Evolutionary conservation across 92 coral and sea anemone species (phyloP).

Genomic region (Heteractis magnifica): DNA sequence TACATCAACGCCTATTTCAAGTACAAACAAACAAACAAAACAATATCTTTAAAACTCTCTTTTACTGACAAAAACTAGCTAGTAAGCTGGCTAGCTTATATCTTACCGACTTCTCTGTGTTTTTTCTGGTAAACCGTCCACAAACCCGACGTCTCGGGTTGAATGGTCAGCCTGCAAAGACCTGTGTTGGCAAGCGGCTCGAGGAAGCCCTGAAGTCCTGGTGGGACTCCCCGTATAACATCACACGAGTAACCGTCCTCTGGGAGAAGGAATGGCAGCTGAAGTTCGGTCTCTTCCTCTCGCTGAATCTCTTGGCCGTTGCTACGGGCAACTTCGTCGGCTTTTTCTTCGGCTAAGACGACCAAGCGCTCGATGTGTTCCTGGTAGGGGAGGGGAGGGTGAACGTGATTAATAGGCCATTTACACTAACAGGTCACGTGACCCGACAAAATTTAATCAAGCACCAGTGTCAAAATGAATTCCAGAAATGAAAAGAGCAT

Average conservation of each 20-base stretch:
- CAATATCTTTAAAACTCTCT: neutral
- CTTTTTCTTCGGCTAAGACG: constrained; percentile 89
- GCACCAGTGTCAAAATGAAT: no score
- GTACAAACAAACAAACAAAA: neutral
- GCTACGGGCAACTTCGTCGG: constrained; percentile 88
- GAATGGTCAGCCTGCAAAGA: constrained; percentile 80
- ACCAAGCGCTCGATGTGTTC: constrained; percentile 82
- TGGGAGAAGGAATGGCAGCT: constrained; percentile 90
- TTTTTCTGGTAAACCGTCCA: constrained; percentile 88
- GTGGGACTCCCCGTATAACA: constrained; percentile 93
- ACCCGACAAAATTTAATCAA: no score
- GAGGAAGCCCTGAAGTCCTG: constrained; percentile 87
- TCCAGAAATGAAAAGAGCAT: no score
- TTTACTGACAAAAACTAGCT: neutral
- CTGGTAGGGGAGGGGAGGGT: constrained; percentile 12
- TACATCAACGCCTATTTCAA: no score
- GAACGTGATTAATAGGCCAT: neutral
- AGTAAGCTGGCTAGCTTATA: neutral
- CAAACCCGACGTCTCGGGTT: constrained; percentile 79
- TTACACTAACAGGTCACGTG: no score
- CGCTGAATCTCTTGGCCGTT: constrained; percentile 90
- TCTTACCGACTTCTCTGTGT: constrained; percentile 53
- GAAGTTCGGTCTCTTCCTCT: constrained; percentile 92
- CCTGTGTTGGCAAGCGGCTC: constrained; percentile 90
- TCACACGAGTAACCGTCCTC: constrained; percentile 97